Base-by-base conservation (phyloP, 1,140 invertebrate genomes). In the Drosophila bipectinata region DNA sequence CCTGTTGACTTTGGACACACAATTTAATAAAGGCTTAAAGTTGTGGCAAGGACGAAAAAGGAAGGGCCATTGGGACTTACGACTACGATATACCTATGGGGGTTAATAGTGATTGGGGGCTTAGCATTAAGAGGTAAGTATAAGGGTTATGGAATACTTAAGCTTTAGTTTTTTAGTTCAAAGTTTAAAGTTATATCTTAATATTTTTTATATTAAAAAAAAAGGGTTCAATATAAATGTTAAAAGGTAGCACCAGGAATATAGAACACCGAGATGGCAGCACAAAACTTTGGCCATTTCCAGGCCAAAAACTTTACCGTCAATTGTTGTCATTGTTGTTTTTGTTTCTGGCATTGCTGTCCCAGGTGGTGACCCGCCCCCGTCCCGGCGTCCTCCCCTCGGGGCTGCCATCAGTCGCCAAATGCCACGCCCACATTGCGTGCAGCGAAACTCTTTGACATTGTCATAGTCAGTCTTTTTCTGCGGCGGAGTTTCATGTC, bases 401-500 rank as follows among this genome's bases (percentile, higher is more conserved):
- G 1, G 9, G 32, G 28, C 5, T 8, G 9, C 58, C 66, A 56
- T 44, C 24, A 39, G 57, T 64, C 30, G 60, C 55, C 66, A 52
- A 62, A 39, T 58, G 79, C 78, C 81, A 85, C 81, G 82, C 82
- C 81, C 62, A 81, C 82, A 61, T 85, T 87, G 81, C 81, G 81
- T 85, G 81, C 83, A 85, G 58, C 72, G 63, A 85, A 84, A 87
- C 81, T 85, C 81, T 85, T 85, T 85, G 81, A 85, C 81, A 85
- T 85, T 85, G 81, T 87, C 81, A 87, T 85, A 87, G 81, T 85
- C 77, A 57, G 54, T 55, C 47, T 58, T 32, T 49, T 57, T 28
- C 66, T 48, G 69, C 49, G 58, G 52, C 32, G 34, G 37, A 54
- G 59, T 37, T 56, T 45, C 60, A 64, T 60, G 75, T 62, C 73